Percentiles rank a stretch among this genome's conserved stretches.
These are phyloP conservation scores for Lontra canadensis DNA, from an alignment of 2,113 vertebrate genomes.

Conservation along the genomic window DNA sequence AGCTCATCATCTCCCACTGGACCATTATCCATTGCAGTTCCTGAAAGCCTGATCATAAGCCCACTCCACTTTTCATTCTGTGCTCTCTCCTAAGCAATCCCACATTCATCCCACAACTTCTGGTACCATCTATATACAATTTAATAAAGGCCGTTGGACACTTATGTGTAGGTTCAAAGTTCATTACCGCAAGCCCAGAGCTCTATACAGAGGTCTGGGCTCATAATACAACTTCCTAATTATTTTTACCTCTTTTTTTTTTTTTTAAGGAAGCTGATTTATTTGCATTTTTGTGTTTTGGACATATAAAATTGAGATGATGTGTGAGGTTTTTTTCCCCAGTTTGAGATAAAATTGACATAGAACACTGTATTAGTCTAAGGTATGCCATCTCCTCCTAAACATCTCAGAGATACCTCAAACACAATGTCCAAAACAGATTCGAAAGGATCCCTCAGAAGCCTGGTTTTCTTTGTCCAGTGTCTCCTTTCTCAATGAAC, in stretches of 20 bases:
- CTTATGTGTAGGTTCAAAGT: neutral
- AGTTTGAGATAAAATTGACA: neutral
- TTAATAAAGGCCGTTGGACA: neutral
- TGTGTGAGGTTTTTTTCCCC: neutral
- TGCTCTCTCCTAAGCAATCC: neutral
- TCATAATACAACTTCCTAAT: neutral
- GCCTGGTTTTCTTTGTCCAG: neutral
- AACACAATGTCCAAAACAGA: neutral
- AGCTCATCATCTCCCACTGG: neutral
- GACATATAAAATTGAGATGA: neutral
- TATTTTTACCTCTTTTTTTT: neutral
- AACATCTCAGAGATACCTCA: neutral
- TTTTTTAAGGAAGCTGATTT: neutral
- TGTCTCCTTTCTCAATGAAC: neutral
- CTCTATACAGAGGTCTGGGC: neutral
- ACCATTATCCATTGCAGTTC: neutral
- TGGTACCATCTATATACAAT: neutral
- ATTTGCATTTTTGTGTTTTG: neutral
- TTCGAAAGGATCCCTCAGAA: neutral
- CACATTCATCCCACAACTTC: neutral
- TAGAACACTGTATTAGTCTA: neutral
- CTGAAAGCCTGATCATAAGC: neutral
- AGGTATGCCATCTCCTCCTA: neutral
- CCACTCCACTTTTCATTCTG: neutral
- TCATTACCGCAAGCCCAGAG: neutral